Evolutionary conservation across 1,140 invertebrate species (phyloP), one percentile per base, ranked within the genome.

Genomic region (Drosophila novamexicana): DNA sequence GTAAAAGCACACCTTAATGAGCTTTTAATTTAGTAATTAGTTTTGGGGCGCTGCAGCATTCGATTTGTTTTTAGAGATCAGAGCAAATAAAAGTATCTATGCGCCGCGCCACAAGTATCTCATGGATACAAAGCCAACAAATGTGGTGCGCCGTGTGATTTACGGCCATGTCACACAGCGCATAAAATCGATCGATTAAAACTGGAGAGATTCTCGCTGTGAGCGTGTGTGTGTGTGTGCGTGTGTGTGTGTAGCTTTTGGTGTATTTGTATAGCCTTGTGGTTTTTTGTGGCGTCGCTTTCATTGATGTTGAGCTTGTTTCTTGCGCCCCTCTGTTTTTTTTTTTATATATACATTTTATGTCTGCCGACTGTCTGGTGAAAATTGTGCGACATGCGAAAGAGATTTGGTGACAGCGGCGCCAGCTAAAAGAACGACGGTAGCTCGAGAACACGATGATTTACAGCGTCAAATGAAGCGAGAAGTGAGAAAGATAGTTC

Each of bases 11-110:
- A 42, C 34, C 56, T 83, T 86, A 88, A 86, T 83, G 83, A 52
- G 80, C 58, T 89, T 86, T 86, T 89, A 77, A 86, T 86, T 86
- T 81, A 77, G 82, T 67, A 86, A 86, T 86, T 86, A 88, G 75
- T 59, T 59, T 69, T 37, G 9, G 37, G 61, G 14, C 22, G 22
- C 22, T 29, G 22, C 50, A 29, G 47, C 66, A 62, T 73, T 69
- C 63, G 70, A 77, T 69, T 79, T 81, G 65, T 75, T 64, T 66
- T 54, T 39, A 69, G 53, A 40, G 57, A 73, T 56, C 44, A 37
- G 5, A 71, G 12, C 61, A 37, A 34, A 50, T 52, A 77, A 63
- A 70, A 63, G 50, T 47, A 70, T 58, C 32, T 69, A 36, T 61
- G 56, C 53, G 9, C 22, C 22, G 22, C 2, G 53, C 12, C 14